These are phyloP conservation scores for Tragelaphus imberbis DNA, from an alignment of 2,113 vertebrate species.

Conservation along the genomic window DNA sequence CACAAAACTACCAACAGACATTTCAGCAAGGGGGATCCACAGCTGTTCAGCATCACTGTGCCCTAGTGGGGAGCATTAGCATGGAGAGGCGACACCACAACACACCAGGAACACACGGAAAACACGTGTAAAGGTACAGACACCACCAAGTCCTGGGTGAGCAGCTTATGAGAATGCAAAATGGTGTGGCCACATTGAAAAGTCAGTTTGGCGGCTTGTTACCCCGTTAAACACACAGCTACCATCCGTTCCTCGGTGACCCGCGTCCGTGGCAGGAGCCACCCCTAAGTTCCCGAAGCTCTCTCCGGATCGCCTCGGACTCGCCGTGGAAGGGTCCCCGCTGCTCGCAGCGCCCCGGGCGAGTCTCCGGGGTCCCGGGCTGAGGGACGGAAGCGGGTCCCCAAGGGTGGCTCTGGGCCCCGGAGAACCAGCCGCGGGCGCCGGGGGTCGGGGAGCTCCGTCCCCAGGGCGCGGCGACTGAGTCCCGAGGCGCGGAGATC, in stretches of 20 bases:
- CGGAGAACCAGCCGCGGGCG: background rate
- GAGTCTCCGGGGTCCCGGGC: background rate
- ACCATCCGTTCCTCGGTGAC: background rate
- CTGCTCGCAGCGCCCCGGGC: background rate
- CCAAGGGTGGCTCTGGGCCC: background rate
- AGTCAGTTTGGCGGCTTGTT: background rate
- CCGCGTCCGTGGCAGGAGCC: background rate
- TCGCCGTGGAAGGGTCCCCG: background rate
- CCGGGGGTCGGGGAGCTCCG: background rate
- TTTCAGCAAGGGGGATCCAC: background rate
- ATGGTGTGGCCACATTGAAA: fast-evolving
- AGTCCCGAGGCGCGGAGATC: background rate
- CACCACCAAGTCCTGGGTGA: background rate
- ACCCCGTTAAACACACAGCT: background rate
- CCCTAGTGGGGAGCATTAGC: background rate
- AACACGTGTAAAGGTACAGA: fast-evolving
- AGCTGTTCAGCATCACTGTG: background rate
- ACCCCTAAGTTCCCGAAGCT: background rate
- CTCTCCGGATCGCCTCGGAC: background rate
- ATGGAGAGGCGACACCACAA: background rate
- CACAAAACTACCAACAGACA: background rate
- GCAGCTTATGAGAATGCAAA: background rate
- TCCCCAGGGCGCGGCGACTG: background rate
- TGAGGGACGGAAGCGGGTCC: background rate
- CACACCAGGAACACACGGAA: background rate